phyloP scores from a whole-genome alignment of 1,140 invertebrate genomes.

The Drosophila equinoxialis region DNA sequence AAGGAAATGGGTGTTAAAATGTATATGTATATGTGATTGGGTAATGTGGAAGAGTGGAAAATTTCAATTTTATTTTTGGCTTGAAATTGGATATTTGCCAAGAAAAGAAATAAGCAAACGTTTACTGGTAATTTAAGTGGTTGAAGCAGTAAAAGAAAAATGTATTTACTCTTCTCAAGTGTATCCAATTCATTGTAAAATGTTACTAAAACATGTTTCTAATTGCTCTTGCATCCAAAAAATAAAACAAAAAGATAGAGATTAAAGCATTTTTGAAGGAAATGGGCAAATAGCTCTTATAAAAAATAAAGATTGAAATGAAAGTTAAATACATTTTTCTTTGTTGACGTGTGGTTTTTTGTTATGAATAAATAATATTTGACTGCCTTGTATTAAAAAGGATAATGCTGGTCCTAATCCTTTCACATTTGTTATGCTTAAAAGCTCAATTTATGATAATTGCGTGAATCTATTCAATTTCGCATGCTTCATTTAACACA shows the following conservation, averaged over 20 bases:
- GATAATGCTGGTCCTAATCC: background rate
- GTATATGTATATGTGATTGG: constrained; percentile 30
- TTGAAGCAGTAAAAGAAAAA: background rate
- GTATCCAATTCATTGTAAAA: background rate
- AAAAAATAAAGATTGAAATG: no score
- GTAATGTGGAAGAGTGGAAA: constrained; percentile 1
- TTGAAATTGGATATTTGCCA: constrained; percentile 23
- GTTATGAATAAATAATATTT: no score
- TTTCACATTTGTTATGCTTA: background rate
- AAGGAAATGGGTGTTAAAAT: constrained; percentile 36
- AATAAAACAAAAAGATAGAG: background rate
- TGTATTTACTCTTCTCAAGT: background rate
- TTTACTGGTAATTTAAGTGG: background rate
- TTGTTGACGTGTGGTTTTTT: no score
- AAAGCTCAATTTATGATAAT: background rate
- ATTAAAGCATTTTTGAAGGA: no score
- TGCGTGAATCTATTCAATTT: background rate
- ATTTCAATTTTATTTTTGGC: constrained; percentile 19
- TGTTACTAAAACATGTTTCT: background rate
- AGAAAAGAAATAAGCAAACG: background rate
- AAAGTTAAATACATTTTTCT: no score
- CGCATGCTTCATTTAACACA: constrained; percentile 6
- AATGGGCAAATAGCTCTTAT: no score
- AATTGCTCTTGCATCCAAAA: no score
- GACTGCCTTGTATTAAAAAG: no score